Evolutionary conservation across 2,888 invertebrate genomes (phyloP).

Genomic region (Sminthurinus aureus): DNA sequence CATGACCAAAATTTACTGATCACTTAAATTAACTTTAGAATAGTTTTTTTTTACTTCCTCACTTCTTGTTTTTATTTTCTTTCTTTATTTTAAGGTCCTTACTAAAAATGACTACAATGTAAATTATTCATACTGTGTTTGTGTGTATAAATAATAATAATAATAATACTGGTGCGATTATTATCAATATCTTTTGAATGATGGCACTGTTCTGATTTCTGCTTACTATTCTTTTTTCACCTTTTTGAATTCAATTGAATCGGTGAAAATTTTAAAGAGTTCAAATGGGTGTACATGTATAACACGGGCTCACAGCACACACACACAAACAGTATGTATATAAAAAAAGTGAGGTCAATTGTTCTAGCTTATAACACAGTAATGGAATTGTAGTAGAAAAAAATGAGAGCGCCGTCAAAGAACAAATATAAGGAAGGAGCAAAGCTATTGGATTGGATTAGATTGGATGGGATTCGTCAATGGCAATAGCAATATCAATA

Average conservation of each 20-base stretch:
- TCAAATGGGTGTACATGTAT: too few relatives aligned
- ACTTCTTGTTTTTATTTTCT: too few relatives aligned
- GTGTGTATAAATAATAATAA: neutral
- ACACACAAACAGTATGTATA: neutral
- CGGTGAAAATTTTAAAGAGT: neutral
- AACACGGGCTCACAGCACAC: neutral
- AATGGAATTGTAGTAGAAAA: neutral
- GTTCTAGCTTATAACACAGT: neutral
- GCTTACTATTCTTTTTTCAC: neutral
- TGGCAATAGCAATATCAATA: neutral
- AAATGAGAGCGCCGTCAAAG: constrained; percentile 23
- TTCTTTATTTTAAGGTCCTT: neutral
- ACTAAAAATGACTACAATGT: neutral
- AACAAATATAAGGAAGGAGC: constrained; percentile 24
- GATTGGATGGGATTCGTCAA: neutral
- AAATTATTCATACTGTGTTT: neutral
- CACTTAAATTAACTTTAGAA: neutral
- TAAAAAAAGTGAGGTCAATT: constrained; percentile 9
- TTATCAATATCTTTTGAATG: neutral
- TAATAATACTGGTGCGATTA: neutral
- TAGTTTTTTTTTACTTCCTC: neutral
- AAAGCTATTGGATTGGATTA: neutral
- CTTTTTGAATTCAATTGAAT: neutral
- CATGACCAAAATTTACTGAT: constrained; percentile 42
- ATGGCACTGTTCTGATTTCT: neutral